Conservation (phyloP, 2,797 vertebrate species). For the Tragelaphus oryx region DNA sequence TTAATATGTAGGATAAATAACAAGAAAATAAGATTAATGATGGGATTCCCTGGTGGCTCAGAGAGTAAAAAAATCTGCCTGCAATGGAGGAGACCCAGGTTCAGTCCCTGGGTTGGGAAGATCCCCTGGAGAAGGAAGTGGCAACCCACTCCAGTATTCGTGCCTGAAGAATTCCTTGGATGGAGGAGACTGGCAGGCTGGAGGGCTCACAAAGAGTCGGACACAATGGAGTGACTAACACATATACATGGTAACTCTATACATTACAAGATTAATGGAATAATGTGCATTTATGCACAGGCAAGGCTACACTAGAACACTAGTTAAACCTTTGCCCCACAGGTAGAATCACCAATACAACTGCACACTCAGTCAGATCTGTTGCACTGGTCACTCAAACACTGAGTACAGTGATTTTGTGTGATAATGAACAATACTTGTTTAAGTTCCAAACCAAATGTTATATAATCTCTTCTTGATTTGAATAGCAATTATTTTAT, state of each 20-base stretch:
- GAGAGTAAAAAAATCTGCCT: not conserved
- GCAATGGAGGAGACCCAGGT: not conserved
- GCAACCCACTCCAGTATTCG: not conserved
- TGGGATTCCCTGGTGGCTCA: not conserved
- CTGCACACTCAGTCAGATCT: not conserved
- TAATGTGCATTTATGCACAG: not conserved
- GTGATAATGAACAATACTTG: not conserved
- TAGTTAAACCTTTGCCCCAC: not conserved
- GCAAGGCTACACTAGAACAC: not conserved
- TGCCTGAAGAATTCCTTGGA: not conserved
- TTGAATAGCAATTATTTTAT: not conserved
- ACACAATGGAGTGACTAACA: not conserved
- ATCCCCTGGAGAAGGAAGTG: not conserved
- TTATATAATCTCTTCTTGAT: not conserved
- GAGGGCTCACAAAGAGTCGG: not conserved
- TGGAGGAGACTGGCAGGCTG: not conserved
- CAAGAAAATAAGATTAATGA: not conserved
- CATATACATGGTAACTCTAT: not conserved
- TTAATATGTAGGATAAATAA: not conserved
- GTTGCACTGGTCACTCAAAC: not conserved
- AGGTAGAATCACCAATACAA: not conserved
- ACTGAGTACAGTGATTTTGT: not conserved
- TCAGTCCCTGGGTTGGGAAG: not conserved
- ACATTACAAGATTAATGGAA: not conserved
- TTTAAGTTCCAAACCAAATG: not conserved